These are phyloP conservation scores for Syngnathus rostellatus DNA, from an alignment of 2,797 vertebrate species.

Conservation along the genomic window DNA sequence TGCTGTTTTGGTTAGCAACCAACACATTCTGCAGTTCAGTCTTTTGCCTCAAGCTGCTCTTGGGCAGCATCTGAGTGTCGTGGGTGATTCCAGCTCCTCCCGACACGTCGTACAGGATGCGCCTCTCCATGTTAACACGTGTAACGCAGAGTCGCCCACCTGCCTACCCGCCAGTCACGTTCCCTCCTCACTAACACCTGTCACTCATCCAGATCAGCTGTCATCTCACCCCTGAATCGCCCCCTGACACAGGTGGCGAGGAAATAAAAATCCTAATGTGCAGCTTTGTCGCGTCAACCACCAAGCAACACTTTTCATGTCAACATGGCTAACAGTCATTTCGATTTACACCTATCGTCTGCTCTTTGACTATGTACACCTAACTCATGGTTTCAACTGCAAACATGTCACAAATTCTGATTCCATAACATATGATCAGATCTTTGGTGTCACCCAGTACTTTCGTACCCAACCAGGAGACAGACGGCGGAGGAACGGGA, in stretches of 20 bases:
- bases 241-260: neutral
- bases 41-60: neutral
- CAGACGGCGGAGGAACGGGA: slow-evolving; percentile 96
- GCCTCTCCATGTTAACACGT: slow-evolving; percentile 5
- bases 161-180: neutral
- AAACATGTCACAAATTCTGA: neutral
- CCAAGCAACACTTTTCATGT: neutral
- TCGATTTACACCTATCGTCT: neutral
- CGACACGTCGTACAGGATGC: neutral
- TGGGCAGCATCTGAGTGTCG: neutral
- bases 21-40: neutral
- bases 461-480: slow-evolving; percentile 69
- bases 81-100: neutral
- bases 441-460: neutral
- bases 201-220: slow-evolving; percentile 2
- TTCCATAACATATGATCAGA: neutral
- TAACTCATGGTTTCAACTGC: too few species aligned
- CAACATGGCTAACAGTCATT: neutral
- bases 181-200: neutral
- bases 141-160: neutral
- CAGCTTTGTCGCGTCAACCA: neutral
- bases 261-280: neutral
- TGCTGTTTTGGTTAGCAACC: neutral
- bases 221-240: neutral
- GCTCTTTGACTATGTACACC: neutral